Percentiles rank a stretch among this genome's conserved stretches.
phyloP scores from a whole-genome alignment of 2,113 vertebrate species.

The Acrocephalus arundinaceus region DNA sequence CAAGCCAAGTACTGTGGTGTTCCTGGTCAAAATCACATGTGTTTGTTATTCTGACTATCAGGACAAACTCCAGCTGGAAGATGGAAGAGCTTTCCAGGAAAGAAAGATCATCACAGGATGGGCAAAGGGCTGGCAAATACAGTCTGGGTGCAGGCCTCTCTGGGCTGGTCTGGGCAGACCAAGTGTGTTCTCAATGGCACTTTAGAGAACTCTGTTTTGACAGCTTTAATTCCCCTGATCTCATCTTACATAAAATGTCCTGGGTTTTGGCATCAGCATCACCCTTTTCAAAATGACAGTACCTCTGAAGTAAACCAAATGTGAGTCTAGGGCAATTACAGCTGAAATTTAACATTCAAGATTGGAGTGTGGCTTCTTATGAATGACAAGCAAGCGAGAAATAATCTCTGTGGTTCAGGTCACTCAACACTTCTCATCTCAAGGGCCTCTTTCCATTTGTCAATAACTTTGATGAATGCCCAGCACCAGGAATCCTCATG shows the following conservation, averaged over 20 bases:
- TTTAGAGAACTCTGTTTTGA: not conserved
- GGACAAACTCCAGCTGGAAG: not conserved
- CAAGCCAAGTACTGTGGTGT: not conserved
- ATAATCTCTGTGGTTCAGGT: not conserved
- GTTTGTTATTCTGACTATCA: not conserved
- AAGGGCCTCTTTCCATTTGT: not conserved
- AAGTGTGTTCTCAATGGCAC: not conserved
- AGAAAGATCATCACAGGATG: not conserved
- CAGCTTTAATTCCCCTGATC: conserved; percentile 11
- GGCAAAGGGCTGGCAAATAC: not conserved
- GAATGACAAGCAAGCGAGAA: not conserved
- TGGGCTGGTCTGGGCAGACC: not conserved
- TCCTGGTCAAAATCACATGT: not conserved
- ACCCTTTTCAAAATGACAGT: not conserved
- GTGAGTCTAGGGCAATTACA: not conserved
- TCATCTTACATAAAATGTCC: conserved; percentile 1
- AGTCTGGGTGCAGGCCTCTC: not conserved
- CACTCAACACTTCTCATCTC: not conserved
- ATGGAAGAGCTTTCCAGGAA: not conserved
- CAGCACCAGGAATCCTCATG: not conserved
- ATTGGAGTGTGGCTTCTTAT: not conserved
- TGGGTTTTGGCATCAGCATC: not conserved
- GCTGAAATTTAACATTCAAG: not conserved
- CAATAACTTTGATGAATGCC: not conserved
- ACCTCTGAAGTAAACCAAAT: conserved; percentile 1